These are phyloP conservation scores for Drosophila peninsularis DNA, from an alignment of 2,888 invertebrate genomes.

Conservation along the genomic window DNA sequence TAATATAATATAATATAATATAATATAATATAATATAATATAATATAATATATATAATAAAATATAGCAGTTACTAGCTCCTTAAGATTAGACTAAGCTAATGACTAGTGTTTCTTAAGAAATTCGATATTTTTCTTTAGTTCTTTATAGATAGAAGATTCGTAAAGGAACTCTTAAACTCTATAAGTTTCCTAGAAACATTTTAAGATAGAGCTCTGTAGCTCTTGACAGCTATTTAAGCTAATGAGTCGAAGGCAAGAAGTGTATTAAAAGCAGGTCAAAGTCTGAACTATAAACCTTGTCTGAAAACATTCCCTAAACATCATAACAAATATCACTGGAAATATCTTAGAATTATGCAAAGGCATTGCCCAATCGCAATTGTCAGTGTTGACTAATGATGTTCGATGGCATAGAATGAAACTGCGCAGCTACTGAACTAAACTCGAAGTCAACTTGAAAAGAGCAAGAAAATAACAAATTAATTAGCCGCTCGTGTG, in stretches of 20 bases:
- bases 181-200: too few species aligned
- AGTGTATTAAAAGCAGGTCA: not conserved
- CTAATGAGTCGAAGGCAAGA: too few species aligned
- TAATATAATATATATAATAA: too few species aligned
- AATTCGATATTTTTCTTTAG: too few species aligned
- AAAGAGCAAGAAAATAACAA: conserved; percentile 17
- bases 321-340: not conserved
- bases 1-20: too few species aligned
- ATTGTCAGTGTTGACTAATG: conserved; percentile 45
- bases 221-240: too few species aligned
- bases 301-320: not conserved
- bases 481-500: conserved; percentile 59
- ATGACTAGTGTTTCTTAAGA: too few species aligned
- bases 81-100: not conserved
- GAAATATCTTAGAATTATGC: not conserved
- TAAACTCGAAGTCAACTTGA: conserved; percentile 2
- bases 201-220: too few species aligned
- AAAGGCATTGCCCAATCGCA: conserved; percentile 26
- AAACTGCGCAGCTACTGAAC: conserved; percentile 26
- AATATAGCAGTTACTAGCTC: too few species aligned
- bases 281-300: not conserved
- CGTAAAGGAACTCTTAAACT: too few species aligned
- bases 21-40: too few species aligned
- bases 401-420: conserved; percentile 30
- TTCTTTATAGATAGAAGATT: too few species aligned